Percentiles rank a stretch among this genome's conserved stretches.
phyloP scores from a whole-genome alignment of 2,113 vertebrate genomes.

The Fukomys damarensis region DNA sequence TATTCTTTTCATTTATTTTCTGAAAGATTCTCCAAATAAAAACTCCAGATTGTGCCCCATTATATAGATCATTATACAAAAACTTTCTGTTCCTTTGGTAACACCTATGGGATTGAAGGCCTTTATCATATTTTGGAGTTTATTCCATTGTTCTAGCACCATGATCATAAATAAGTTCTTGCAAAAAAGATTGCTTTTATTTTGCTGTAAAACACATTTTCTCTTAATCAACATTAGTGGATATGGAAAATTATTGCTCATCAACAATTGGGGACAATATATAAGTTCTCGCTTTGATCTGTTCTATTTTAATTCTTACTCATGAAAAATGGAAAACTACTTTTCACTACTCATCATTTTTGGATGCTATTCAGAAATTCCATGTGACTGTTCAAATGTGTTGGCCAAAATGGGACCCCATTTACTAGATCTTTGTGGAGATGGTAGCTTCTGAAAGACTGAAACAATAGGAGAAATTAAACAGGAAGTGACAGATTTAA shows the following conservation, averaged over 20 bases:
- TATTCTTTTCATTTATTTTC: not conserved
- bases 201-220: slow-evolving; percentile 58
- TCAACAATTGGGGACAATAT: slow-evolving; percentile 60
- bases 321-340: slow-evolving; percentile 57
- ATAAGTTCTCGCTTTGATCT: slow-evolving; percentile 15
- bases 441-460: slow-evolving; percentile 47
- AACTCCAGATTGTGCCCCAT: not conserved
- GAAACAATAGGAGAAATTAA: slow-evolving; percentile 76
- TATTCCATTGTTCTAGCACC: not conserved
- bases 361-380: slow-evolving; percentile 69
- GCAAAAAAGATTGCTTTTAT: not conserved
- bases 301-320: slow-evolving; percentile 73
- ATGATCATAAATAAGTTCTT: not conserved
- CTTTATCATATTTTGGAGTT: not conserved
- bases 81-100: not conserved
- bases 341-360: slow-evolving; percentile 74
- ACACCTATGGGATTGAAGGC: not conserved
- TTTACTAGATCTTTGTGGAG: slow-evolving; percentile 65
- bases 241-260: slow-evolving; percentile 44
- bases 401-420: slow-evolving; percentile 61
- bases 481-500: slow-evolving; percentile 69
- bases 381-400: slow-evolving; percentile 64
- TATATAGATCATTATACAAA: not conserved
- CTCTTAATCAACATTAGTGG: slow-evolving; percentile 56
- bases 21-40: not conserved